These are phyloP conservation scores for Drosophila subobscura DNA, from an alignment of 1,140 invertebrate genomes.

Conservation along the genomic window DNA sequence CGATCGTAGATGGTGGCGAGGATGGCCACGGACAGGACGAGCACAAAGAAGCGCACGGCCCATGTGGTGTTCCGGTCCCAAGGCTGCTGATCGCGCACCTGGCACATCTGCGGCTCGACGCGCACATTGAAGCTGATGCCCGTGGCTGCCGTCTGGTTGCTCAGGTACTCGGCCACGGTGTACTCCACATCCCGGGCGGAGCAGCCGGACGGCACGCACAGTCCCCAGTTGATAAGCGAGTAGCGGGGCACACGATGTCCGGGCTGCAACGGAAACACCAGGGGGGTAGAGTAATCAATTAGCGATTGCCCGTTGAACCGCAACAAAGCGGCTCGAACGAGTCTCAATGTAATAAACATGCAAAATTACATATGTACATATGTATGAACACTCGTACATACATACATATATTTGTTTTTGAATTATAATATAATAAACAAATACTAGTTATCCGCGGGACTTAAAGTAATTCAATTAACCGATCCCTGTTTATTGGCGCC, in stretches of 20 bases:
- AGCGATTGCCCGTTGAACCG: neutral
- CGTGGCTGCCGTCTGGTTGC: constrained; percentile 83
- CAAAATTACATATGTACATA: too few species aligned
- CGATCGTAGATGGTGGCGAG: constrained; percentile 80
- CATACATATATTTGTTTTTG: too few species aligned
- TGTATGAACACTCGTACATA: too few species aligned
- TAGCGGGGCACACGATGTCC: constrained; percentile 87
- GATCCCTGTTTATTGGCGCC: neutral
- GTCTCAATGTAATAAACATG: too few species aligned
- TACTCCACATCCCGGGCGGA: constrained; percentile 85
- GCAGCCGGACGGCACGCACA: constrained; percentile 87
- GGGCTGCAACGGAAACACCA: constrained; percentile 83
- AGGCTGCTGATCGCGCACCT: constrained; percentile 80
- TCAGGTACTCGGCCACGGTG: constrained; percentile 84
- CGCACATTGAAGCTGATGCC: constrained; percentile 85
- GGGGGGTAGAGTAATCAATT: neutral
- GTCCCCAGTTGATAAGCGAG: constrained; percentile 86
- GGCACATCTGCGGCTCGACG: constrained; percentile 87
- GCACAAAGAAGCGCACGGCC: constrained; percentile 84
- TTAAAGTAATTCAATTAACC: constrained; percentile 10
- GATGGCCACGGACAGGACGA: constrained; percentile 66
- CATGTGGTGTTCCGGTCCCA: constrained; percentile 83
- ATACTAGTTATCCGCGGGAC: neutral
- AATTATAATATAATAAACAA: constrained; percentile 1
- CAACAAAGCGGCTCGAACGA: neutral